Conservation (phyloP, 2,888 invertebrate species). For the Nomada lathburiana region DNA sequence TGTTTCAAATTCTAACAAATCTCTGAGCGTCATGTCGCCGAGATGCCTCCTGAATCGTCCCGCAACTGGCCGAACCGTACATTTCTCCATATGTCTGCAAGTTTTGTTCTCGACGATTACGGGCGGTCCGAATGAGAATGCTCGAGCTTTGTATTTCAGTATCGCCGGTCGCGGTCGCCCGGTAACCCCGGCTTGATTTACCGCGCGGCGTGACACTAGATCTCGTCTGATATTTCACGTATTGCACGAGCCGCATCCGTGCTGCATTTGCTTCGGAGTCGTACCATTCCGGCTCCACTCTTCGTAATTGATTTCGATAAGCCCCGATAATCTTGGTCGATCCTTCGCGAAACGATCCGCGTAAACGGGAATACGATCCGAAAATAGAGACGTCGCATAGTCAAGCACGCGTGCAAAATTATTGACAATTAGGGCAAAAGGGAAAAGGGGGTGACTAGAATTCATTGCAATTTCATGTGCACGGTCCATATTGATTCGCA, state of each 20-base stretch:
- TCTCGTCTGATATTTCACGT: slow-evolving; percentile 75
- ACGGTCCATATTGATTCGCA: too few species aligned
- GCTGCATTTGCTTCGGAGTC: slow-evolving; percentile 67
- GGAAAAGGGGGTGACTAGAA: too few species aligned
- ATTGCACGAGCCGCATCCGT: slow-evolving; percentile 71
- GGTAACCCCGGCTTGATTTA: slow-evolving; percentile 75
- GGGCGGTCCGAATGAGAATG: slow-evolving; percentile 67
- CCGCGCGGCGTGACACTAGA: slow-evolving; percentile 72
- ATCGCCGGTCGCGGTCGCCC: slow-evolving; percentile 70
- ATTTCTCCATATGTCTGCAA: slow-evolving; percentile 52
- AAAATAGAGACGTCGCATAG: neutral
- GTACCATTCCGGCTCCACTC: slow-evolving; percentile 33
- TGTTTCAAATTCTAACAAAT: neutral
- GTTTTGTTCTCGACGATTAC: slow-evolving; percentile 68
- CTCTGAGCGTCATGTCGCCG: neutral
- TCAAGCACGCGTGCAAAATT: neutral
- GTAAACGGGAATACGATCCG: neutral
- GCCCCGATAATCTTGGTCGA: slow-evolving; percentile 32
- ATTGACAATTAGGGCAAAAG: neutral
- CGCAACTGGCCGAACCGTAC: slow-evolving; percentile 36
- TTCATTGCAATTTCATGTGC: too few species aligned
- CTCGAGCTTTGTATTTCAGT: slow-evolving; percentile 71
- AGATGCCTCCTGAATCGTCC: slow-evolving; percentile 41
- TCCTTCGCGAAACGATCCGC: slow-evolving; percentile 8
- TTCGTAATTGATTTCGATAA: slow-evolving; percentile 66